A percentile compares a stretch with the other conserved stretches of the same genome.
These are phyloP conservation scores for Rynchops niger DNA, from an alignment of 2,113 vertebrate genomes.

Conservation along the genomic window DNA sequence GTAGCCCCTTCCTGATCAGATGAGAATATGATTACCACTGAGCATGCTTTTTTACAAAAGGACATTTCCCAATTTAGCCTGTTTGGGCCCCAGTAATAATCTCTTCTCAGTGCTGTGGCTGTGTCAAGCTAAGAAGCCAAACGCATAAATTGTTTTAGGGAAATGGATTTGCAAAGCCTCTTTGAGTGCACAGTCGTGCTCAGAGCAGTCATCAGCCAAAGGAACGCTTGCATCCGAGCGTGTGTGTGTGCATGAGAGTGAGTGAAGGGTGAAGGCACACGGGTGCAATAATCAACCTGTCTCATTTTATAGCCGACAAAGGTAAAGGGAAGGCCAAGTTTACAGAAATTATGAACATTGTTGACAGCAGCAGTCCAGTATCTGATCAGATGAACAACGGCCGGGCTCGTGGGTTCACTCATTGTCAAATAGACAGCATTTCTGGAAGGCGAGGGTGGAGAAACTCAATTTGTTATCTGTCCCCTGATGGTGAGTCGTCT, in stretches of 20 bases:
- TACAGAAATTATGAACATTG: neutral
- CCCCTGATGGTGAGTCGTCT: neutral
- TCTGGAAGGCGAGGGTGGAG: neutral
- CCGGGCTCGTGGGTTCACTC: neutral
- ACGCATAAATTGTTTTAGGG: neutral
- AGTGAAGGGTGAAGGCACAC: neutral
- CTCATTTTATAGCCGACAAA: neutral
- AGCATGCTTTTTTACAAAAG: neutral
- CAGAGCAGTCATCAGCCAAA: neutral
- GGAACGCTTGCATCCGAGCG: neutral
- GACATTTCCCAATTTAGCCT: neutral
- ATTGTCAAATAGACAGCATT: neutral
- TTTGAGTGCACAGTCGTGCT: neutral
- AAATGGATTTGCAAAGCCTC: neutral
- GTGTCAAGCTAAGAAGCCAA: neutral
- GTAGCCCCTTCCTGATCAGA: constrained; percentile 60
- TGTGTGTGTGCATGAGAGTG: neutral
- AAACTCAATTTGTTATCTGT: rapidly evolving
- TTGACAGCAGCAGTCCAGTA: neutral
- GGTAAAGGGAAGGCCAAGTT: neutral
- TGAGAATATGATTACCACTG: neutral
- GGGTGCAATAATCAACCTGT: neutral
- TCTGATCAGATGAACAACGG: neutral
- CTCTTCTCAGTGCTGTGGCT: neutral
- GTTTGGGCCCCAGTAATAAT: neutral